Base-by-base conservation (phyloP, 2,888 invertebrate species). In the Andrena camellia region DNA sequence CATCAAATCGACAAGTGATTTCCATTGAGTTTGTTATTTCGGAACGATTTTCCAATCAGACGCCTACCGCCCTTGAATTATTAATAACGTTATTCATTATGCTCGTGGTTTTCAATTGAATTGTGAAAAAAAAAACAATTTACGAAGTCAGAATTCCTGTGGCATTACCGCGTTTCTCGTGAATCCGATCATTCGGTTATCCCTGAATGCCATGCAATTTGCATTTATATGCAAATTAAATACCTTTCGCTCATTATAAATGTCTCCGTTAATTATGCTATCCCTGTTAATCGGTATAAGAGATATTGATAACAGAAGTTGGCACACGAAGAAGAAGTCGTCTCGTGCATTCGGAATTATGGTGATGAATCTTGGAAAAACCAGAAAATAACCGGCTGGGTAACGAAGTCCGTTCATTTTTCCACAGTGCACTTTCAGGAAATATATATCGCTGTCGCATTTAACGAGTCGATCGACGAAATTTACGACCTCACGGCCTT, bases 261-360 rank as follows among this genome's bases (percentile, higher is more conserved):
- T 72, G 70, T 48, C 13, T 74, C 50, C 57, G 74, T 75, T 84
- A 78, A 81, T 87, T 79, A 70, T 77, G 54, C 23, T 74, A 35
- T 35, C 64, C 26, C 23, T 42, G 74, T 57, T 66, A 76, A 63
- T 70, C 60, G 31, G 57, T 64, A 78, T 77, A 69, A 69, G 52
- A 69, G 60, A 69, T 63, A 60, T 31, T 26, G 87, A 84, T 87
- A 78, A 83, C 69, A 42, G 33, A 33, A 33, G 60, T n/a, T 52
- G 74, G n/a, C 82, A 80, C 79, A 73, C 63, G 73, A 48, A 70
- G 74, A 48, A 42, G 35, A 59, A 17, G 57, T 8, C 23, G 35
- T 78, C 42, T 42, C 54, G 57, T 80, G 20, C 63, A 75, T 42
- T 31, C 10, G 10, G 48, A 35, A 71, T 68, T 26, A 69, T 26